Evolutionary conservation across 2,797 vertebrate genomes (phyloP).

Genomic region (Aulostomus chinensis): DNA sequence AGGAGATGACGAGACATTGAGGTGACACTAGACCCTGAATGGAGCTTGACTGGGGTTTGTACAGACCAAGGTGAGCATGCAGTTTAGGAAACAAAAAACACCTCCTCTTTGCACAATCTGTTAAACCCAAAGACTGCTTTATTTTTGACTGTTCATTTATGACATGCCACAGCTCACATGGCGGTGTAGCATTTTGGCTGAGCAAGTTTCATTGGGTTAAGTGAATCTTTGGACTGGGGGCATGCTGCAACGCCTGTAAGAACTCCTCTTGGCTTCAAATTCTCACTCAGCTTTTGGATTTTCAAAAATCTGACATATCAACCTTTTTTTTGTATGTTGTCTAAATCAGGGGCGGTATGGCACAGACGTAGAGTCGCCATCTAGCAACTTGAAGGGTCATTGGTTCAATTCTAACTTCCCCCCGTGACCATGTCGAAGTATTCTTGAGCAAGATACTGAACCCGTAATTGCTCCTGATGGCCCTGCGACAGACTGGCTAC

Average conservation of each 20-base stretch:
- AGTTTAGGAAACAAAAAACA: neutral
- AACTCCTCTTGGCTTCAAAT: constrained; percentile 31
- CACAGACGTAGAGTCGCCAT: too few relatives aligned
- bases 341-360: too few relatives aligned
- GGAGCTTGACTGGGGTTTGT: constrained; percentile 64
- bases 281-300: constrained; percentile 7
- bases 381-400: too few relatives aligned
- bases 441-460: too few relatives aligned
- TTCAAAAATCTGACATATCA: neutral
- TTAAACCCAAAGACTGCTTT: constrained; percentile 6
- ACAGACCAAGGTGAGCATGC: constrained; percentile 67
- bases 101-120: neutral
- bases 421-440: too few relatives aligned
- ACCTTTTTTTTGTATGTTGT: too few relatives aligned
- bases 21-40: constrained; percentile 53
- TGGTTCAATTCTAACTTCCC: too few relatives aligned
- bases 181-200: constrained; percentile 20
- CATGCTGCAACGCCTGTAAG: constrained; percentile 47
- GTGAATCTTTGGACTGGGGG: constrained; percentile 38
- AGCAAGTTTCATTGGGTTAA: constrained; percentile 44
- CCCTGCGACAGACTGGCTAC: too few relatives aligned
- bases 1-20: constrained; percentile 65
- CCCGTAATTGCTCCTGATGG: too few relatives aligned
- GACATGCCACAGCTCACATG: constrained; percentile 10
- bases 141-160: constrained; percentile 1